Base-by-base conservation (phyloP, 2,113 vertebrate species). In the Lophotis ruficrista region DNA sequence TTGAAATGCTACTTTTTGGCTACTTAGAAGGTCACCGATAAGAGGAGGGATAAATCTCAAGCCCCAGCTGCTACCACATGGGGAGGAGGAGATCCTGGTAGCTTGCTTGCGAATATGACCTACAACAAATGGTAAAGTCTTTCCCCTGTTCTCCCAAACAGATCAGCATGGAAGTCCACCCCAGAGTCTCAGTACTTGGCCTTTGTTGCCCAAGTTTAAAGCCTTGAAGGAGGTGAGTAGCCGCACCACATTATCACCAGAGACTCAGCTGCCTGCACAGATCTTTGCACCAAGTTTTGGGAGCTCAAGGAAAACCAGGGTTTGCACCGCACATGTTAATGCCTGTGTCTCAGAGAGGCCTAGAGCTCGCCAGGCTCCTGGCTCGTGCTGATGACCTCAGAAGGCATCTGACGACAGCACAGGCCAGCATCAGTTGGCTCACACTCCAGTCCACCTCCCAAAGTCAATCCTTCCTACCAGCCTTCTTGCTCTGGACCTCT, bases 241-340 rank as follows among this genome's bases (percentile, higher is more conserved):
- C 56, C 58, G 16, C 43, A n/a, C 19, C 1, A 1, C 17, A 64
- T 80, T 77, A 85, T 43, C 71, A 77, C 54, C 47, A 64, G 71
- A 86, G 31, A 21, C 12, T 83, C 60, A 75, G 45, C 14, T 71
- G 30, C 47, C 73, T 57, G 17, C 48, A 65, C 5, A 6, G 24
- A 37, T 60, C 38, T 89, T 75, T 64, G 61, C 37, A 66, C 23
- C 54, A 45, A 58, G 48, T 12, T 80, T 54, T 66, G 56, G n/a
- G 54, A 90, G 33, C 83, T 64, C 30, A 31, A 7, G 22, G 16
- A 24, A 77, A 28, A 83, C 21, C 35, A 48, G 5, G 5, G 10
- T 58, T 85, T 77, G 47, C 27, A 27, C 25, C 43, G 50, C 47
- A 51, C 0, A 0, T 0, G 0, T 30, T 50, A 14, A 10, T 0